A percentile compares a stretch with the other conserved stretches of the same genome.
These are phyloP conservation scores for Geotrypetes seraphini DNA, from an alignment of 2,797 vertebrate species.

Conservation along the genomic window DNA sequence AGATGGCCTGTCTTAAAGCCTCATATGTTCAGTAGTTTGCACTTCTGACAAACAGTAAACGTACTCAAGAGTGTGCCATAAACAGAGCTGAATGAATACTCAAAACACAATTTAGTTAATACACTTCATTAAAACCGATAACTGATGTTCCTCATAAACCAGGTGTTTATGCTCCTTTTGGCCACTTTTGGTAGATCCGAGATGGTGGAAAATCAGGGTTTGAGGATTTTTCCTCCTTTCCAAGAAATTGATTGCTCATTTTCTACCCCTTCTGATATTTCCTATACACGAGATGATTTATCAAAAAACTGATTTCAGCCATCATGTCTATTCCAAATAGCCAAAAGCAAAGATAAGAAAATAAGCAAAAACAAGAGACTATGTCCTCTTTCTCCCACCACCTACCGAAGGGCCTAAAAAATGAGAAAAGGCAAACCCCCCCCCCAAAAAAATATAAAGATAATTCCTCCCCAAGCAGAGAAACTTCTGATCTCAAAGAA, in stretches of 20 bases:
- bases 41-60: conserved; percentile 88
- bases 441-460: too few relatives aligned
- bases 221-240: conserved; percentile 18
- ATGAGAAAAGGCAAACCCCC: conserved; percentile 5
- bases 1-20: conserved; percentile 95
- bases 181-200: conserved; percentile 33
- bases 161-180: conserved; percentile 28
- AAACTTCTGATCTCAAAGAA: too few relatives aligned
- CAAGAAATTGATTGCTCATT: conserved; percentile 8
- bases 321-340: conserved; percentile 10
- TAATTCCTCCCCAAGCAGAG: background rate
- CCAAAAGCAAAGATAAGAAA: conserved; percentile 16
- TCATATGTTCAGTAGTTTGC: conserved; percentile 88
- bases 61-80: conserved; percentile 78
- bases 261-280: conserved; percentile 14
- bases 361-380: too few relatives aligned
- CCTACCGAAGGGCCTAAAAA: conserved; percentile 19
- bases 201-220: conserved; percentile 14
- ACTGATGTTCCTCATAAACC: conserved; percentile 40
- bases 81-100: conserved; percentile 59
- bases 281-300: conserved; percentile 14
- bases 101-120: conserved; percentile 56
- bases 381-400: conserved; percentile 2
- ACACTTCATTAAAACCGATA: conserved; percentile 58
- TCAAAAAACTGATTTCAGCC: conserved; percentile 27